These are phyloP conservation scores for Pocota personata DNA, from an alignment of 2,888 invertebrate genomes.

Conservation along the genomic window DNA sequence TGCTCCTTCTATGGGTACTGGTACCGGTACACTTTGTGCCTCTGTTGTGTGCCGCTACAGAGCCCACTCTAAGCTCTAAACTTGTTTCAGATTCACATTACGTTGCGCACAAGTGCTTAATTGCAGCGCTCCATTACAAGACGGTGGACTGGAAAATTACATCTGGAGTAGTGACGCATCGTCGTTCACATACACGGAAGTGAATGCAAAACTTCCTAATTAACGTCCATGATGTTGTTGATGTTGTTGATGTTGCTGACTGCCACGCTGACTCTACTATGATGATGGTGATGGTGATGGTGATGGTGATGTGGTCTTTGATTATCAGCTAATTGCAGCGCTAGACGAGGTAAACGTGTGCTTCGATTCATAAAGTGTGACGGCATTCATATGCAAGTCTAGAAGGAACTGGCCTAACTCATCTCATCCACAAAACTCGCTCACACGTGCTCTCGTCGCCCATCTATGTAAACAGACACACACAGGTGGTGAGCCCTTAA, in stretches of 20 bases:
- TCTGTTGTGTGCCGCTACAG: neutral
- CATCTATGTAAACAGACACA: constrained; percentile 25
- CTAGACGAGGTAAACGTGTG: constrained; percentile 58
- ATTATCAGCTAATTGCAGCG: constrained; percentile 71
- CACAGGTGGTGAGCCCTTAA: constrained; percentile 66
- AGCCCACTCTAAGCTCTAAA: constrained; percentile 46
- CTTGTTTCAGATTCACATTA: constrained; percentile 60
- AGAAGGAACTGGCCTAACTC: constrained; percentile 24
- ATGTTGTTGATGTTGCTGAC: constrained; percentile 45
- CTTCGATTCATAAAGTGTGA: constrained; percentile 66
- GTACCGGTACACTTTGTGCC: too few species aligned
- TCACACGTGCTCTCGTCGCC: constrained; percentile 31
- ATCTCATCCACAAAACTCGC: constrained; percentile 33
- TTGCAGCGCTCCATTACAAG: constrained; percentile 61
- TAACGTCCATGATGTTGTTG: constrained; percentile 64
- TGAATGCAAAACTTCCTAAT: constrained; percentile 72
- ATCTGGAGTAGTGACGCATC: constrained; percentile 69
- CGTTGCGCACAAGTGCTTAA: constrained; percentile 64
- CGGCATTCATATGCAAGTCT: constrained; percentile 55
- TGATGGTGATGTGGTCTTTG: constrained; percentile 65
- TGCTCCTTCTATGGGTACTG: neutral
- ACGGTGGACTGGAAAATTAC: constrained; percentile 68
- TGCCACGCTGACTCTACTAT: neutral
- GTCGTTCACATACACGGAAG: constrained; percentile 65
- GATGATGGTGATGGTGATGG: constrained; percentile 23